Evolutionary conservation across 1,140 invertebrate genomes (phyloP).

Genomic region (Rhyzopertha dominica): DNA sequence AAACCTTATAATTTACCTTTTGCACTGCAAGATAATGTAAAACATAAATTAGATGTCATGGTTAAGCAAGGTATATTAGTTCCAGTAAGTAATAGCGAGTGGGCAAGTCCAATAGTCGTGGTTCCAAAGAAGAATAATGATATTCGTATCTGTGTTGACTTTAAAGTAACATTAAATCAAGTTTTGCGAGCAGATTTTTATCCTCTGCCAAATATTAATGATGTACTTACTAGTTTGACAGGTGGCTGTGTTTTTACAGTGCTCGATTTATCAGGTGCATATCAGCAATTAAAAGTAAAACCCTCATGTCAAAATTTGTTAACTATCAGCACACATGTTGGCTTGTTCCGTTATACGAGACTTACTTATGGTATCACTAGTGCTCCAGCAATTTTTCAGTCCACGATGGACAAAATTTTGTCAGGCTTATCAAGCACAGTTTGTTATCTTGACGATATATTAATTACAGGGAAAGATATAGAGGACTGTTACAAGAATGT

Average conservation of each 20-base stretch:
- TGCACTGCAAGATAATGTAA: slow-evolving; percentile 28
- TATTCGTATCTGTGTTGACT: slow-evolving; percentile 48
- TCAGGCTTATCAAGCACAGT: slow-evolving; percentile 23
- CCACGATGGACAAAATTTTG: slow-evolving; percentile 34
- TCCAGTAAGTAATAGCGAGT: slow-evolving; percentile 21
- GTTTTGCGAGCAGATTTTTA: slow-evolving; percentile 37
- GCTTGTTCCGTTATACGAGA: slow-evolving; percentile 37
- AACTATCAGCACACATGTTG: slow-evolving; percentile 42
- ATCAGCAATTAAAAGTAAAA: slow-evolving; percentile 40
- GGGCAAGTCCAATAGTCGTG: slow-evolving; percentile 42
- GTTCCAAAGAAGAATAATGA: slow-evolving; percentile 46
- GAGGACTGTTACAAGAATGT: slow-evolving; percentile 27
- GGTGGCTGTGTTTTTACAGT: slow-evolving; percentile 38
- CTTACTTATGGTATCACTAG: slow-evolving; percentile 37
- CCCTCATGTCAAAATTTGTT: slow-evolving; percentile 34
- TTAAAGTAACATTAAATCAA: slow-evolving; percentile 43
- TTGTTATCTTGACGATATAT: slow-evolving; percentile 41
- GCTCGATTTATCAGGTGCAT: slow-evolving; percentile 43
- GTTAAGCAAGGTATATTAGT: background rate
- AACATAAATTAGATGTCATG: slow-evolving; percentile 18
- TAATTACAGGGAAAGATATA: slow-evolving; percentile 27
- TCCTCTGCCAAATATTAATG: slow-evolving; percentile 34
- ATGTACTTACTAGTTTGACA: slow-evolving; percentile 38
- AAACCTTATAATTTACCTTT: slow-evolving; percentile 21
- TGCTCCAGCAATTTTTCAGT: slow-evolving; percentile 39